phyloP scores from a whole-genome alignment of 2,113 vertebrate species.

The Poicephalus gulielmi region DNA sequence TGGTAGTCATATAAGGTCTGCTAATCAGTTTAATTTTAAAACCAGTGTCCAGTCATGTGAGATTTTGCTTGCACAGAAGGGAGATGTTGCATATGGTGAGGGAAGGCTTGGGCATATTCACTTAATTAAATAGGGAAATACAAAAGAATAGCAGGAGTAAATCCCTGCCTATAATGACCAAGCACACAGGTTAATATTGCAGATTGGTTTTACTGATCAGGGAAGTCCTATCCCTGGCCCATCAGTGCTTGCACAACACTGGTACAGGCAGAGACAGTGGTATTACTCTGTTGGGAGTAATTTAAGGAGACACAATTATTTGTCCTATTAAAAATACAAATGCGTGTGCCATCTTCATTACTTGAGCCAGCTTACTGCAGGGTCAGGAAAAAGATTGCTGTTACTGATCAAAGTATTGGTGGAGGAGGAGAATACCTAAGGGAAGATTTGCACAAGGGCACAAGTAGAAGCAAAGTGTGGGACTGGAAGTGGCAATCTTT shows the following conservation, averaged over 20 bases:
- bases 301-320: background rate
- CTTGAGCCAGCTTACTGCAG: background rate
- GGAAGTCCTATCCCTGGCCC: background rate
- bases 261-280: background rate
- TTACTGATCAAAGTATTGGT: background rate
- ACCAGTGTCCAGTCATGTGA: background rate
- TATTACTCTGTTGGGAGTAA: background rate
- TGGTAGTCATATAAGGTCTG: too few relatives aligned
- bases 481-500: background rate
- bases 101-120: background rate
- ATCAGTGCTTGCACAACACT: background rate
- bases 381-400: background rate
- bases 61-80: background rate
- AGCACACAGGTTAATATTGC: background rate
- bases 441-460: background rate
- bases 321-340: background rate
- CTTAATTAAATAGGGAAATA: background rate
- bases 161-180: background rate
- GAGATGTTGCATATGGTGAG: background rate
- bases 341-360: background rate
- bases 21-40: background rate
- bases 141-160: background rate
- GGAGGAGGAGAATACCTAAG: background rate
- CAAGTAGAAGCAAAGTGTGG: background rate
- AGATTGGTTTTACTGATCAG: background rate